phyloP scores from a whole-genome alignment of 2,797 vertebrate species.

The Eremophila alpestris region DNA sequence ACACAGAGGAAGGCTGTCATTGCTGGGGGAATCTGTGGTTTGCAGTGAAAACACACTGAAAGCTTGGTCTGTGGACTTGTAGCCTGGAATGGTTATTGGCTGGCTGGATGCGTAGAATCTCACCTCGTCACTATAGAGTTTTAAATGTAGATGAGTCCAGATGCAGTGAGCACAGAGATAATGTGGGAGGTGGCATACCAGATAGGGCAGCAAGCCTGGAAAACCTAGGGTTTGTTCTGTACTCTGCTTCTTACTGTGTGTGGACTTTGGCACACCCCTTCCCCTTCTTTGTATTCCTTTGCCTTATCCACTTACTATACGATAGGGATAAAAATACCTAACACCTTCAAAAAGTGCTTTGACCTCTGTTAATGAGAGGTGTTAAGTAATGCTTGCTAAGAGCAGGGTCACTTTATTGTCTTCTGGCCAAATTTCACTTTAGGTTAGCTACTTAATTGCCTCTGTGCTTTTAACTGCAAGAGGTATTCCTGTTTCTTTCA shows the following conservation, averaged over 20 bases:
- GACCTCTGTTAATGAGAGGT: background rate
- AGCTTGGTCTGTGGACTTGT: background rate
- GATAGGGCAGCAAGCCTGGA: background rate
- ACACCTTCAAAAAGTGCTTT: background rate
- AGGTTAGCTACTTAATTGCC: slow-evolving; percentile 14
- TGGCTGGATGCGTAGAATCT: background rate
- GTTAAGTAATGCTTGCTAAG: background rate
- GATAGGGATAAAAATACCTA: background rate
- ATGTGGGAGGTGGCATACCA: background rate
- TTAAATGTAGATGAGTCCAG: background rate
- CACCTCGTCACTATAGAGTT: background rate
- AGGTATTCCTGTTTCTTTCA: slow-evolving; percentile 18
- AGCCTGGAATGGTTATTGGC: background rate
- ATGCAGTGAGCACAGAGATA: background rate
- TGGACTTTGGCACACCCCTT: background rate
- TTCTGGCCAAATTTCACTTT: slow-evolving; percentile 10
- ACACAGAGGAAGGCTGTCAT: background rate
- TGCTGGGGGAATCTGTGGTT: background rate
- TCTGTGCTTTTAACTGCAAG: slow-evolving; percentile 1
- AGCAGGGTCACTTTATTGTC: background rate
- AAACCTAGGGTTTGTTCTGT: background rate
- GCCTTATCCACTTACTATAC: background rate
- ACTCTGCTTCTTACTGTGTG: background rate
- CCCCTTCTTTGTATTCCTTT: background rate
- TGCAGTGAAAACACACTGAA: background rate